Evolutionary conservation across 2,888 invertebrate genomes (phyloP).

Genomic region (Drosophila prostipennis): DNA sequence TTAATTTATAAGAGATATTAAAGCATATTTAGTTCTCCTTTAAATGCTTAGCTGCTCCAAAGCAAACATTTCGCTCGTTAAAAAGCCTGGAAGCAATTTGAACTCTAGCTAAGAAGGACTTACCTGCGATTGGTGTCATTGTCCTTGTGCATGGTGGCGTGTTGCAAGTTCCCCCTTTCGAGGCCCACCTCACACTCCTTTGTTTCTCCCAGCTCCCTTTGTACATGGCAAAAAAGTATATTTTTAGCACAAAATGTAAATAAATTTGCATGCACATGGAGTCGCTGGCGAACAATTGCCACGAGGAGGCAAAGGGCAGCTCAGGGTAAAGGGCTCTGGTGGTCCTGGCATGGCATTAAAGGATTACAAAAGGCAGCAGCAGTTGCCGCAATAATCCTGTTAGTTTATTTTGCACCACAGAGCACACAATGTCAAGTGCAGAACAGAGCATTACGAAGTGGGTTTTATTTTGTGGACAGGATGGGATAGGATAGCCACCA

Average conservation of each 20-base stretch:
- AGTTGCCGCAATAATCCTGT: conserved; percentile 72
- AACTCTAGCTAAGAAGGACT: conserved; percentile 34
- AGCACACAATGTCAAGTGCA: conserved; percentile 68
- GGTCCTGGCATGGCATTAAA: conserved; percentile 54
- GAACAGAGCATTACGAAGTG: conserved; percentile 9
- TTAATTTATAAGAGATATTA: no score
- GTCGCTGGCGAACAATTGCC: conserved; percentile 33
- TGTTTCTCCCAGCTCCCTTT: conserved; percentile 47
- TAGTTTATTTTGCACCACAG: conserved; percentile 63
- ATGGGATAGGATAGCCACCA: background rate
- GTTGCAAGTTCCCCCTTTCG: conserved; percentile 37
- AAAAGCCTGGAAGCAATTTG: conserved; percentile 15
- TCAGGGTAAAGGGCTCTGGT: conserved; percentile 12
- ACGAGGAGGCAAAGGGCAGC: conserved; percentile 3
- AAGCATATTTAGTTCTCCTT: background rate
- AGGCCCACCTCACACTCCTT: conserved; percentile 42
- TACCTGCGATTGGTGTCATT: conserved; percentile 63
- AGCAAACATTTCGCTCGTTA: conserved; percentile 10
- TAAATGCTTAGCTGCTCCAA: background rate
- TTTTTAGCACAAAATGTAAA: conserved; percentile 69
- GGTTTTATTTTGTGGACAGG: conserved; percentile 12
- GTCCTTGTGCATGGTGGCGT: conserved; percentile 68
- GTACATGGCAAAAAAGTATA: conserved; percentile 46
- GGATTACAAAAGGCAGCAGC: conserved; percentile 66
- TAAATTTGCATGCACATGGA: conserved; percentile 71